Evolutionary conservation across 2,888 invertebrate genomes (phyloP).

Genomic region (Himalopsyche tibetana): DNA sequence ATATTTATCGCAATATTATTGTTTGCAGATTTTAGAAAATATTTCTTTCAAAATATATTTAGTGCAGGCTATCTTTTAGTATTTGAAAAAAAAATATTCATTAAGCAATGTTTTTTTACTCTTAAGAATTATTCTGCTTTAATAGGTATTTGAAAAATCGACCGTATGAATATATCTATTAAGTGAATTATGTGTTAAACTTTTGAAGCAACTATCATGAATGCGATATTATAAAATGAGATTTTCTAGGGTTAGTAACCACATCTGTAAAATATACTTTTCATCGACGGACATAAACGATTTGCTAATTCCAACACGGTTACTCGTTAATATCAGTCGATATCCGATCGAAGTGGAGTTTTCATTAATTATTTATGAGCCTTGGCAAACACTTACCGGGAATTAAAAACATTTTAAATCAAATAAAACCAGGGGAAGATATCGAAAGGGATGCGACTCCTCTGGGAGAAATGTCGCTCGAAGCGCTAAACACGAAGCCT

Average conservation of each 20-base stretch:
- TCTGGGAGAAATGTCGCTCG: constrained; percentile 6
- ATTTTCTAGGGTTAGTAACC: not conserved
- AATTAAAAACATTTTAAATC: constrained; percentile 61
- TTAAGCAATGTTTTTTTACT: too few relatives aligned
- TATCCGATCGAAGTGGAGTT: constrained; percentile 6
- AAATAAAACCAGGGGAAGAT: constrained; percentile 48
- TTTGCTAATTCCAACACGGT: not conserved
- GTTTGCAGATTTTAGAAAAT: too few relatives aligned
- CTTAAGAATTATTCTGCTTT: too few relatives aligned
- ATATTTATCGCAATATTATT: too few relatives aligned
- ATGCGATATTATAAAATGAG: not conserved
- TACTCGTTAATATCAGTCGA: not conserved
- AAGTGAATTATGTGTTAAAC: too few relatives aligned
- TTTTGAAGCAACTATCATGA: too few relatives aligned
- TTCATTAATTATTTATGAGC: constrained; percentile 56
- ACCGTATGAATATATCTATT: too few relatives aligned
- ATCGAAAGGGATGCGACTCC: constrained; percentile 9
- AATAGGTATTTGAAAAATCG: too few relatives aligned
- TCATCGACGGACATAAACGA: not conserved
- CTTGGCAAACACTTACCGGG: constrained; percentile 53
- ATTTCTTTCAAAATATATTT: too few relatives aligned
- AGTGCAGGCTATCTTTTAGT: too few relatives aligned
- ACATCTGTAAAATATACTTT: not conserved
- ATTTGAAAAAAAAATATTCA: too few relatives aligned
- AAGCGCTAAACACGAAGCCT: constrained; percentile 13